Evolutionary conservation across 2,797 vertebrate species (phyloP), one percentile per base, ranked within the genome.

Genomic region (Neomorphus geoffroyi): DNA sequence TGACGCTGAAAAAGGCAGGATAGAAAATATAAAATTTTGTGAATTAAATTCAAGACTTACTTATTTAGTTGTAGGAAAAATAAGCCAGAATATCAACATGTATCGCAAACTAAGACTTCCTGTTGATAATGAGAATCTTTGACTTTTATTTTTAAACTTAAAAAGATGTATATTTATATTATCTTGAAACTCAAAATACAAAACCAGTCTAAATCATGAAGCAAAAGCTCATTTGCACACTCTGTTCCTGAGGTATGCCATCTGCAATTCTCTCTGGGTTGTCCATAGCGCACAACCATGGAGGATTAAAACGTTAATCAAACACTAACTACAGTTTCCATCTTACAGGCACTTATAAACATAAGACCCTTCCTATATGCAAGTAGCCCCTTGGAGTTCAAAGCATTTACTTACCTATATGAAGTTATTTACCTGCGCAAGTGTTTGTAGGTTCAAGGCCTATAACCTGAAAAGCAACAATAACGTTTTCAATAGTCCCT

Each of bases 401-500:
- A 87, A 94, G 84, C 71, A 23, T 85, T 85, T 94, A 22, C 69
- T 78, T 80, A 96, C 88, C 70, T 95, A 48, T 45, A 77, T 83
- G 16, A 92, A 86, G 54, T 91, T 93, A 94, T 94, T 93, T 93
- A 75, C 69, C 71, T 79, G 65, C 81, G 86, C 33, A 62, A 96
- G 86, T 69, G 79, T 94, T 93, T 69, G 90, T 24, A 90, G 90
- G 71, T 88, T 95, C 94, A 90, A 87, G 83, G 88, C 88, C 88
- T 94, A 78, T 83, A 96, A 94, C 67, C 71, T 81, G 60, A 90
- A 93, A 86, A 92, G 79, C 77, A 89, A 82, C 71, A 90, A 80
- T 80, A 26, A 92, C n/a, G 56, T 65, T 95, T 92, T 90, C 90
- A 85, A 88, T 33, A 82, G 71, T 71, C 75, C 74, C 50, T 91